Evolutionary conservation across 2,113 vertebrate genomes (phyloP).

Genomic region (Gracilinanus agilis): DNA sequence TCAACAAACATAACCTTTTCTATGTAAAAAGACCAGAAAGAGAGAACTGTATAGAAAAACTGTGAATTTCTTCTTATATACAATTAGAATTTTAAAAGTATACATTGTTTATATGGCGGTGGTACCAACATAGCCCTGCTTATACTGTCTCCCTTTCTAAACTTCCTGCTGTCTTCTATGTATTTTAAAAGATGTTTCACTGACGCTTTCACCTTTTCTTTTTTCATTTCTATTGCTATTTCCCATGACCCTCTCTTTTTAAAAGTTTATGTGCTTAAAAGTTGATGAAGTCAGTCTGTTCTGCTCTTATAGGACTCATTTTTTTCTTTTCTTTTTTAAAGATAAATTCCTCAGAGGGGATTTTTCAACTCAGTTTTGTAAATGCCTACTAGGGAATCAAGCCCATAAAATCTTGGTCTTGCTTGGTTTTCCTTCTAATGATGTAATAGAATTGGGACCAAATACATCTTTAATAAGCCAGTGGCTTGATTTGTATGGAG

Average conservation of each 20-base stretch:
- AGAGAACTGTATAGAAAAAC: neutral
- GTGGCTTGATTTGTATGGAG: neutral
- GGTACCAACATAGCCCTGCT: neutral
- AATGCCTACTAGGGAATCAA: neutral
- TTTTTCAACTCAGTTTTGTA: neutral
- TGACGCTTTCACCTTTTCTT: neutral
- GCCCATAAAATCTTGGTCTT: neutral
- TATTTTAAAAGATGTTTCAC: neutral
- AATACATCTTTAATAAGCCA: neutral
- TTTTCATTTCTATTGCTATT: neutral
- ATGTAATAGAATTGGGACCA: neutral
- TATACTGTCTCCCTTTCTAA: neutral
- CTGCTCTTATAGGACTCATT: neutral
- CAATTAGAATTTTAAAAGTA: neutral
- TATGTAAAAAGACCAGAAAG: neutral
- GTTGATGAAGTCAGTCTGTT: neutral
- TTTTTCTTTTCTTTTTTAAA: too few species aligned
- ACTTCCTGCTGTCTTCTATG: neutral
- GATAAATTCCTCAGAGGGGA: neutral
- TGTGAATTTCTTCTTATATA: neutral
- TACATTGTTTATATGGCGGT: neutral
- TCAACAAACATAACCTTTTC: neutral
- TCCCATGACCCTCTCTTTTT: neutral
- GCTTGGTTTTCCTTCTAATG: neutral
- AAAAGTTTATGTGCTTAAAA: neutral